Percentiles rank a stretch among this genome's conserved stretches.
These are phyloP conservation scores for Acipenser transmontanus DNA, from an alignment of 2,797 vertebrate species.

Conservation along the genomic window DNA sequence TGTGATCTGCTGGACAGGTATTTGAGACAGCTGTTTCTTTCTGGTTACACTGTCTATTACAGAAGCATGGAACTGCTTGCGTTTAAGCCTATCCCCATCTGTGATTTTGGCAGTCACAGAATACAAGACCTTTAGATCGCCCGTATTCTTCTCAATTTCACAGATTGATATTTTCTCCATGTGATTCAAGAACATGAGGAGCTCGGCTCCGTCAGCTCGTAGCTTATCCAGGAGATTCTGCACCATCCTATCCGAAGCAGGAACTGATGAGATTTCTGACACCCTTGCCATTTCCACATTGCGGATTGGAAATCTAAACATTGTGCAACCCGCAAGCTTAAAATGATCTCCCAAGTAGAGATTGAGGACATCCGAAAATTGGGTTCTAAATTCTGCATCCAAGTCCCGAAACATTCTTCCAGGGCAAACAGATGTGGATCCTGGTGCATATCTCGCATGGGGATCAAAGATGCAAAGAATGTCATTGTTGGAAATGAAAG, in stretches of 20 bases:
- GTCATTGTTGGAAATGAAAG: constrained; percentile 95
- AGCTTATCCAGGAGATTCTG: constrained; percentile 96
- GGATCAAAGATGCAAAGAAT: constrained; percentile 98
- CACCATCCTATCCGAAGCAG: constrained; percentile 95
- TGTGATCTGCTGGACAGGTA: constrained; percentile 93
- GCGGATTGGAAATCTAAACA: constrained; percentile 97
- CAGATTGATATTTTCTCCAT: constrained; percentile 99
- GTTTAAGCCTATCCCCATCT: constrained; percentile 90
- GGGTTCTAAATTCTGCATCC: constrained; percentile 92
- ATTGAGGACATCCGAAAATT: constrained; percentile 95
- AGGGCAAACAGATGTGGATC: constrained; percentile 90
- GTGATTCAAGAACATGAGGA: constrained; percentile 98
- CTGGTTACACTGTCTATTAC: constrained; percentile 93
- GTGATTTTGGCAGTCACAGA: constrained; percentile 93
- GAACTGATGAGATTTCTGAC: constrained; percentile 90
- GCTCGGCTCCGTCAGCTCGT: constrained; percentile 88
- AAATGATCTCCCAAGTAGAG: constrained; percentile 89
- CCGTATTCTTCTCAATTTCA: constrained; percentile 84
- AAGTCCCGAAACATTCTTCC: constrained; percentile 98
- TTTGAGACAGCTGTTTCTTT: constrained; percentile 83
- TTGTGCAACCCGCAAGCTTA: constrained; percentile 86
- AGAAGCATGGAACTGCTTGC: constrained; percentile 94
- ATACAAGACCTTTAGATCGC: constrained; percentile 85
- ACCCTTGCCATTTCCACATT: constrained; percentile 85
- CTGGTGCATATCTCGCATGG: constrained; percentile 90